Evolutionary conservation across 2,113 vertebrate species (phyloP), one percentile per base, ranked within the genome.

Genomic region (Tauraco erythrolophus): DNA sequence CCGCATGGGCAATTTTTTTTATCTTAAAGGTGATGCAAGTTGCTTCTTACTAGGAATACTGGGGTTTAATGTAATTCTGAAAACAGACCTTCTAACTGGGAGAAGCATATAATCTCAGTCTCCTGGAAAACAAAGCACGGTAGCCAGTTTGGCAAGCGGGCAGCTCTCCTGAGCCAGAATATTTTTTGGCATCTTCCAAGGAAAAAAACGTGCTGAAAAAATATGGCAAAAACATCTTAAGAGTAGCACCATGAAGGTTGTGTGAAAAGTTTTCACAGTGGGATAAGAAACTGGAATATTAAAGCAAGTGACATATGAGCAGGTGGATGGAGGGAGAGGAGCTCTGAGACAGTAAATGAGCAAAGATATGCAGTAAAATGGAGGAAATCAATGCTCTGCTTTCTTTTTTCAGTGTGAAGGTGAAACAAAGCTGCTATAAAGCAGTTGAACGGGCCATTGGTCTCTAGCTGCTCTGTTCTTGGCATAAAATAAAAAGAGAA

Each of bases 391-490:
- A 8, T 30, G 6, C 8, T 60, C 5, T 86, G 37, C 0, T 51
- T 15, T 46, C 35, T 85, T 83, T 86, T 78, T 84, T 65, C 28
- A 84, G 6, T n/a, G 35, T 71, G 76, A 62, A 68, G 46, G 60
- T 92, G 60, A 89, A 94, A 92, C 65, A 94, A 92, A 87, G 69
- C 60, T 81, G 48, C 57, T 84, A 4, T 61, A 66, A 92, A 84
- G 30, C 14, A 60, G 43, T 10, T 37, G 69, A 95, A 53, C n/a
- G 72, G 65, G 45, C 39, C 91, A 41, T 21, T 89, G 72, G 53
- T 82, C 41, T 89, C 79, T 89, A 53, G 86, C 72, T 95, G 68
- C 68, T 87, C 65, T 89, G 70, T 86, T 41, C 66, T 89, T 71
- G 6, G 5, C 51, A 56, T 84, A 91, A 94, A 90, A 94, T n/a